phyloP scores from a whole-genome alignment of 2,113 vertebrate species.

The Cryptotis parvus region DNA sequence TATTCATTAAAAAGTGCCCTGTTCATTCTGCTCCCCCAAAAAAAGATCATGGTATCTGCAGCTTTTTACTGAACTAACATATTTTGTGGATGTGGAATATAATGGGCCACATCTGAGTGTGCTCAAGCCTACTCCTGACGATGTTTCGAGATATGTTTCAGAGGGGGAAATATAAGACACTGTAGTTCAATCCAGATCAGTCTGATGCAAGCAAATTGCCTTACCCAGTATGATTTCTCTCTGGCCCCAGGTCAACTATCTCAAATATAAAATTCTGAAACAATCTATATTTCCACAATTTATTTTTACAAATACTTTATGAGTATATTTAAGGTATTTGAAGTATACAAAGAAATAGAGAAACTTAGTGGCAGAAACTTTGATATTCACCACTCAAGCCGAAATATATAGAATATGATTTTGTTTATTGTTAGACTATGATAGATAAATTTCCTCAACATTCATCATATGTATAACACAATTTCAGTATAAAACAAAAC shows the following conservation, averaged over 20 bases:
- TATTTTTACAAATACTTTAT: neutral
- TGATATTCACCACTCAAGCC: neutral
- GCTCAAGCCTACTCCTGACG: too few species aligned
- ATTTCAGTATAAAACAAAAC: neutral
- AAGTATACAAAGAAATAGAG: neutral
- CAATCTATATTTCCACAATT: neutral
- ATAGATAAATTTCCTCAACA: neutral
- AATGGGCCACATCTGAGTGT: too few species aligned
- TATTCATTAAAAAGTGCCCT: neutral
- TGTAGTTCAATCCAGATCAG: too few species aligned
- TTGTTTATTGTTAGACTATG: neutral
- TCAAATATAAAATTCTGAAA: neutral
- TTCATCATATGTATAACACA: neutral
- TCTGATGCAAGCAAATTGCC: too few species aligned
- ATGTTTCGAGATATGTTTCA: too few species aligned
- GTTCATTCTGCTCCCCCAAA: neutral
- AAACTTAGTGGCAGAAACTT: neutral
- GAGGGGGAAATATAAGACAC: too few species aligned
- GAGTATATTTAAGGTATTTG: neutral
- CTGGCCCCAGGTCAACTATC: neutral
- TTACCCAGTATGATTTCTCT: too few species aligned
- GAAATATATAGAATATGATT: neutral
- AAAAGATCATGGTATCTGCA: neutral
- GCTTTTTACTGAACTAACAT: neutral
- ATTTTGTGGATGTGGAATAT: too few species aligned